Conservation (phyloP, 2,113 vertebrate species). For the Emydura subglobosa region DNA sequence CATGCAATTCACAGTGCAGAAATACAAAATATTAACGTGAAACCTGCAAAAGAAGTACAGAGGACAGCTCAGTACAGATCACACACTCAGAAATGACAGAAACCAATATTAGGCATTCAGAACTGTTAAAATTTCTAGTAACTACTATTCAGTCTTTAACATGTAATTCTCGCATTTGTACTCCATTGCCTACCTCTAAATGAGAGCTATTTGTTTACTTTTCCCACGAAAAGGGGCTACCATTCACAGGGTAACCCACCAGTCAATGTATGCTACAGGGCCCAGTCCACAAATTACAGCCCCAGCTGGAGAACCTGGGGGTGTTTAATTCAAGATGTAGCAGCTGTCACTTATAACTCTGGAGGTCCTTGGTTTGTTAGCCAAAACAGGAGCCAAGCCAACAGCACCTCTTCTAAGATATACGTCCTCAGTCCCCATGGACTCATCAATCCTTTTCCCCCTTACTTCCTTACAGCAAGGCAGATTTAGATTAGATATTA, state of each 20-base stretch:
- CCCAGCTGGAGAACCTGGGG: background rate
- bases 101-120: constrained; percentile 34
- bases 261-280: background rate
- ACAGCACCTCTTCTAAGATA: background rate
- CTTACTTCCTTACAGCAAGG: background rate
- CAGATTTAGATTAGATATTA: background rate
- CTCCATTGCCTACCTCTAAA: background rate
- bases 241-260: background rate
- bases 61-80: constrained; percentile 24
- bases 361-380: background rate
- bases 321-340: background rate
- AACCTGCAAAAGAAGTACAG: constrained; percentile 39
- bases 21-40: constrained; percentile 47
- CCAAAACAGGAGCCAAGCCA: background rate
- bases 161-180: background rate
- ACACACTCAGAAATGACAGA: constrained; percentile 11
- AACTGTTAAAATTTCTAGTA: constrained; percentile 4
- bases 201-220: background rate
- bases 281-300: background rate
- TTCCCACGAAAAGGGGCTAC: background rate
- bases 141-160: background rate
- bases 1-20: constrained; percentile 8
- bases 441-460: background rate
- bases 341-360: background rate
- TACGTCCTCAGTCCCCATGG: background rate